Conservation (phyloP, 2,113 vertebrate genomes). For the Stegostoma tigrinum region DNA sequence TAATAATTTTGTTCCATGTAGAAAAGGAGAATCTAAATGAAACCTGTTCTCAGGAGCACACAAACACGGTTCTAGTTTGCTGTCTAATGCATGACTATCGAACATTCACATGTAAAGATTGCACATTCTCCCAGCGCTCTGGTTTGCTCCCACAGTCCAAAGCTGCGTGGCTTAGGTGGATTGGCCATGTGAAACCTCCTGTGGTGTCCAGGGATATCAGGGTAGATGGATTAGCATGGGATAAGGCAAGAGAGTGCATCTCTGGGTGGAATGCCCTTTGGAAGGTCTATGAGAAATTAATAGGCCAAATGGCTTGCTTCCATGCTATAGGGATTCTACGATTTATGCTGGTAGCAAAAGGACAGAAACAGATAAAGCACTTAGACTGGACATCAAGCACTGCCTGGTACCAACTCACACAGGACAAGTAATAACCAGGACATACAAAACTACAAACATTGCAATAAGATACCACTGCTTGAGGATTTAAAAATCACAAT, state of each 20-base stretch:
- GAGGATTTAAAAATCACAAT: not conserved
- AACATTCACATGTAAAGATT: not conserved
- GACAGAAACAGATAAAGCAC: not conserved
- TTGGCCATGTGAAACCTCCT: too few species aligned
- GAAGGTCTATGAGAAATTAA: too few species aligned
- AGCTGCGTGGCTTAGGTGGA: too few species aligned
- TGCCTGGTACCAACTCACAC: not conserved
- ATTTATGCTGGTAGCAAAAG: not conserved
- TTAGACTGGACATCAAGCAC: not conserved
- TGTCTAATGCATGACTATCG: not conserved
- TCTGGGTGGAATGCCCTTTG: too few species aligned
- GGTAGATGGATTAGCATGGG: too few species aligned
- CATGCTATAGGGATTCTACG: too few species aligned
- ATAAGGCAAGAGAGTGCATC: too few species aligned
- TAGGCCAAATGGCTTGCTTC: too few species aligned
- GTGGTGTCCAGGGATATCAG: too few species aligned
- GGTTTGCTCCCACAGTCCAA: too few species aligned
- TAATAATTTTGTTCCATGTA: not conserved
- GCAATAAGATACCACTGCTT: not conserved
- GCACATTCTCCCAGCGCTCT: too few species aligned
- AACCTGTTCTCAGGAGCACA: not conserved
- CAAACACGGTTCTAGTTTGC: not conserved
- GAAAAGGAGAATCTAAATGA: not conserved
- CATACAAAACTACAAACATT: not conserved
- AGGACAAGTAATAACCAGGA: not conserved